Evolutionary conservation across 2,888 invertebrate genomes (phyloP), one percentile per base, ranked within the genome.

Genomic region (Tortricodes alternella): DNA sequence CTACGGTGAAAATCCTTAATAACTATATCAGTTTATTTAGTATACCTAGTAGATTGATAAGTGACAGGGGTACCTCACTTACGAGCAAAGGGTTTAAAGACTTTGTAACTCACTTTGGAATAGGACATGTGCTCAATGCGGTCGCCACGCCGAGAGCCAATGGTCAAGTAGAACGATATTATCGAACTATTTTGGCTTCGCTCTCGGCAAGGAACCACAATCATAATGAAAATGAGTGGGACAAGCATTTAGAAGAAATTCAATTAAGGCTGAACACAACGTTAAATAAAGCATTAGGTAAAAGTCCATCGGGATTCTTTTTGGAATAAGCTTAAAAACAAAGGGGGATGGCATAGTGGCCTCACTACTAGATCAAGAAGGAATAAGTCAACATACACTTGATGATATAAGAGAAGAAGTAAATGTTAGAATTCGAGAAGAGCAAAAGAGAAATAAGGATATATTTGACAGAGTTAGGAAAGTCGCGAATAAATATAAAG

Each of bases 91-190:
- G 6, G 11, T 50, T 50, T 19, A 39, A 41, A 19, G 41, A 50
- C 19, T 50, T 41, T 15, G 9, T 50, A 2, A 41, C 11, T 3
- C 15, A 19, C 11, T 32, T 32, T 8, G 50, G 50, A 2, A 34
- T 50, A 3, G 32, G 32, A n/a, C 49, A 49, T 13, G 27, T 49
- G 4, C 3, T 37, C n/a, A 49, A 49, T 9, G 24, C 49, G 16
- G 60, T 51, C 18, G 60, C 60, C 13, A 35, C 46, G 16, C 60
- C 60, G 2, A 29, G 60, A 13, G 53, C 60, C 6, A 57, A 60
- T 19, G 53, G 60, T 9, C 60, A 60, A 32, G 53, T 23, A 0
- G 60, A 58, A 34, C 29, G 58, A 9, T 49, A 15, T 38, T 53
- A 59, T 29, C 41, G 41, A 1, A 59, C 53, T 11, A 51, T 58